Evolutionary conservation across 2,888 invertebrate genomes (phyloP), one percentile per base, ranked within the genome.

Genomic region (Abscondita cerata): DNA sequence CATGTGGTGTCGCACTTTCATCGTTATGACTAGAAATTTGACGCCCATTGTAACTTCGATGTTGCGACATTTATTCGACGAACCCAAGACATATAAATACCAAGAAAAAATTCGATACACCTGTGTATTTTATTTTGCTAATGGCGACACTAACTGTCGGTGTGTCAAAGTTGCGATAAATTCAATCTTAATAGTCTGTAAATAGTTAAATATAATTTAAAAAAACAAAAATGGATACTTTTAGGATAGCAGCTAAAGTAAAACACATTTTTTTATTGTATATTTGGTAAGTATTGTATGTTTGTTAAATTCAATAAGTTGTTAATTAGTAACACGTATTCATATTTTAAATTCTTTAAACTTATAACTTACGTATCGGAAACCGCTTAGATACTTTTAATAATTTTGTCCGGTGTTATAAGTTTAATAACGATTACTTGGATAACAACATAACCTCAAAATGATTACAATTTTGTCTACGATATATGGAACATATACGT

Each of bases 261-360:
- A 80, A 75, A 74, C 69, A 73, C 68, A 73, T 74, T 64, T 67
- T 78, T 71, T 72, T 80, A 66, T 71, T 74, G 40, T 74, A 75
- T 75, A 69, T 81, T 63, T 66, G 78, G 82, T 81, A 69, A 81
- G 81, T 80, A 55, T 33, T 47, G 4, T 31, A 16, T 51, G 41
- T 62, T 60, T 33, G 46, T 54, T 5, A n/a, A 36, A n/a, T 15
- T 40, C 1, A 13, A 13, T 40, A 40, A 16, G 8, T 19, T 41
- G 8, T 31, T 48, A 25, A 48, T 48, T 48, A 31, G 3, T 13
- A 16, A 12, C 51, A 51, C 51, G 51, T 33, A 31, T n/a, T 51
- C 18, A 51, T 51, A 33, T 51, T 33, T 25, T 18, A 25, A 25
- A 25, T 25, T 25, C 25, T 6, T 6, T 4, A 6, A 6, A 25